Conservation (phyloP, 37 sponge, comb jelly and placozoan genomes). For the Theonella swinhoei region DNA sequence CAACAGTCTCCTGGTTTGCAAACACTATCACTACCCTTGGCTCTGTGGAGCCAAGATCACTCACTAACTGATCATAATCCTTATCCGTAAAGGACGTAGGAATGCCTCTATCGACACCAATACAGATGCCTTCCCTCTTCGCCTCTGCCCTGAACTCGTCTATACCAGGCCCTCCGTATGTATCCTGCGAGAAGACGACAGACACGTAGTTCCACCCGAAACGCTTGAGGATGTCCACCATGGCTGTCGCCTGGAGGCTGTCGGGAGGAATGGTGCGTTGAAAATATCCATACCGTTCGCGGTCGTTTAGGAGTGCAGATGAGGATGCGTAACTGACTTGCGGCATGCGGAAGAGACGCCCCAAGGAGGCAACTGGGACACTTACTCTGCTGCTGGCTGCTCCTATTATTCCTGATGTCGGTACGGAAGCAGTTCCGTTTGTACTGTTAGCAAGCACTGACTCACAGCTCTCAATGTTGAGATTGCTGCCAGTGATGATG, state of each 20-base stretch:
- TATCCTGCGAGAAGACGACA: constrained; percentile 22
- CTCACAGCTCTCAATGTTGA: constrained; percentile 7
- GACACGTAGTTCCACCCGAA: constrained; percentile 66
- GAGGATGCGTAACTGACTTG: constrained; percentile 82
- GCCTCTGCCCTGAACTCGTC: constrained; percentile 23
- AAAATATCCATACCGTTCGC: constrained; percentile 65
- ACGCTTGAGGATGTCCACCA: constrained; percentile 54
- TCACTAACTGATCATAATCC: not conserved
- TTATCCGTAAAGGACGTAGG: not conserved
- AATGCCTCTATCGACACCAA: constrained; percentile 23
- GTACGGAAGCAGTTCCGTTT: not conserved
- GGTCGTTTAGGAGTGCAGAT: constrained; percentile 58
- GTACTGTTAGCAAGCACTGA: not conserved
- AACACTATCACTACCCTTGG: constrained; percentile 47
- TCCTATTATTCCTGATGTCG: constrained; percentile 54
- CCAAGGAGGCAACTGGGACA: constrained; percentile 59
- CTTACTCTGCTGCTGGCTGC: constrained; percentile 61
- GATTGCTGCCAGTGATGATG: constrained; percentile 40
- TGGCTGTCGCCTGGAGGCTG: constrained; percentile 61
- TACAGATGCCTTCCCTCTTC: constrained; percentile 28
- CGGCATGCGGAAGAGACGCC: constrained; percentile 65
- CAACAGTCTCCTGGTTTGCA: constrained; percentile 1
- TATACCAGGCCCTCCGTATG: constrained; percentile 55
- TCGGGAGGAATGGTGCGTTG: constrained; percentile 76
- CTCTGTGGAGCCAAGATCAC: constrained; percentile 1